phyloP scores from a whole-genome alignment of 2,113 vertebrate species.

The Xenus cinereus region DNA sequence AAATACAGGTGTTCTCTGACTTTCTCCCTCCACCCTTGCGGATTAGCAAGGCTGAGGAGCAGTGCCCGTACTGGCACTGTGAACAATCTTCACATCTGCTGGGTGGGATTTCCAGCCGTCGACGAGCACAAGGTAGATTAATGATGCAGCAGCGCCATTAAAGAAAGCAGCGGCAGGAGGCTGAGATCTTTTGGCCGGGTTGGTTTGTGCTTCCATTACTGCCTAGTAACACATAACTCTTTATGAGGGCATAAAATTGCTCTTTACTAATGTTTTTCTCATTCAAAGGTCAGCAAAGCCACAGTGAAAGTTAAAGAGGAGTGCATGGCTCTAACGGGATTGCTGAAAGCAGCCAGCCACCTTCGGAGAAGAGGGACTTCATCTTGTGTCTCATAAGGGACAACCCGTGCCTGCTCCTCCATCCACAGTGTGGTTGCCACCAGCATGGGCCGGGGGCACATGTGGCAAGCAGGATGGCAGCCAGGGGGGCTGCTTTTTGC shows the following conservation, averaged over 20 bases:
- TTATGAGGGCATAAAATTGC: not conserved
- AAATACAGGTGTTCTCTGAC: conserved; percentile 1
- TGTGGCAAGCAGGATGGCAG: not conserved
- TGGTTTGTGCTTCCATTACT: not conserved
- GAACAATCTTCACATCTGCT: not conserved
- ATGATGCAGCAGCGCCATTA: not conserved
- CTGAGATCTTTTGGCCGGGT: not conserved
- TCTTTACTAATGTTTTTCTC: conserved; percentile 25
- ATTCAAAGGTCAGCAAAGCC: conserved; percentile 16
- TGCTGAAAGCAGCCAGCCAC: not conserved
- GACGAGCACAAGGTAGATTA: not conserved
- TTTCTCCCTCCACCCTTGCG: not conserved
- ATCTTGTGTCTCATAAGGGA: not conserved
- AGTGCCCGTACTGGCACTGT: not conserved
- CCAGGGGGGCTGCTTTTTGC: not conserved
- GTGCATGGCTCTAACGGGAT: not conserved
- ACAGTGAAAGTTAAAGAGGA: not conserved
- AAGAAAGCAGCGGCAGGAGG: not conserved
- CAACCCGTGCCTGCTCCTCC: not conserved
- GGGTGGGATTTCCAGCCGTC: not conserved
- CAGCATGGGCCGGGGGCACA: accelerated
- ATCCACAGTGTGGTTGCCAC: accelerated
- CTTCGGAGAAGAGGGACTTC: not conserved
- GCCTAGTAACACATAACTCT: not conserved
- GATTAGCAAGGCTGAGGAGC: not conserved